phyloP scores from a whole-genome alignment of 2,888 invertebrate genomes.

The Pyralis farinalis region DNA sequence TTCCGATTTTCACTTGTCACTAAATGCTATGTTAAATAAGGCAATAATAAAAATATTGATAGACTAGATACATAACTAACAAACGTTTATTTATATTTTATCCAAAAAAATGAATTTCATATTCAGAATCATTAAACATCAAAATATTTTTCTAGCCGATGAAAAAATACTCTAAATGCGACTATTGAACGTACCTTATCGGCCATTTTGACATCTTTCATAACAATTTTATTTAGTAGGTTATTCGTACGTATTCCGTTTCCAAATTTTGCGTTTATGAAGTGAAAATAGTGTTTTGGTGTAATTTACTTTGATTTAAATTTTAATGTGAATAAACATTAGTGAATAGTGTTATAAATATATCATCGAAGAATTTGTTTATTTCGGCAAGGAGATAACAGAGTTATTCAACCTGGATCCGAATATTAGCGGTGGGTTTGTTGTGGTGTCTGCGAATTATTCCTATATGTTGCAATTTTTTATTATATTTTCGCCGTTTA shows the following conservation, averaged over 20 bases:
- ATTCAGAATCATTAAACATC: no score
- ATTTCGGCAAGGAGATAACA: constrained; percentile 17
- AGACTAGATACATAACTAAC: no score
- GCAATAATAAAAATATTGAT: no score
- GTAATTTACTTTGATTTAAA: not conserved
- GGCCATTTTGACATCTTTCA: not conserved
- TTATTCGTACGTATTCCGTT: constrained; percentile 7
- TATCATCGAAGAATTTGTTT: constrained; percentile 11
- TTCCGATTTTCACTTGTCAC: no score
- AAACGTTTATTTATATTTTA: no score
- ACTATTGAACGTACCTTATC: not conserved
- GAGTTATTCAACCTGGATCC: constrained; percentile 56
- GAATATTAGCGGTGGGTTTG: constrained; percentile 52
- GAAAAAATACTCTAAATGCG: no score
- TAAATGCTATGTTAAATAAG: no score
- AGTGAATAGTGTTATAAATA: constrained; percentile 11
- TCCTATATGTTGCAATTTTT: no score
- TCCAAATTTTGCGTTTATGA: not conserved
- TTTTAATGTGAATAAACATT: not conserved
- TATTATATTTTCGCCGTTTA: no score
- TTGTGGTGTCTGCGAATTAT: constrained; percentile 18
- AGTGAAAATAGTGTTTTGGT: not conserved
- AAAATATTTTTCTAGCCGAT: no score
- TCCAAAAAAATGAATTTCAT: no score
- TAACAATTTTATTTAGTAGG: constrained; percentile 19